Percentiles rank a stretch among this genome's conserved stretches.
Evolutionary conservation across 1,140 invertebrate species (phyloP).

Genomic region (Cryptotermes secundus): DNA sequence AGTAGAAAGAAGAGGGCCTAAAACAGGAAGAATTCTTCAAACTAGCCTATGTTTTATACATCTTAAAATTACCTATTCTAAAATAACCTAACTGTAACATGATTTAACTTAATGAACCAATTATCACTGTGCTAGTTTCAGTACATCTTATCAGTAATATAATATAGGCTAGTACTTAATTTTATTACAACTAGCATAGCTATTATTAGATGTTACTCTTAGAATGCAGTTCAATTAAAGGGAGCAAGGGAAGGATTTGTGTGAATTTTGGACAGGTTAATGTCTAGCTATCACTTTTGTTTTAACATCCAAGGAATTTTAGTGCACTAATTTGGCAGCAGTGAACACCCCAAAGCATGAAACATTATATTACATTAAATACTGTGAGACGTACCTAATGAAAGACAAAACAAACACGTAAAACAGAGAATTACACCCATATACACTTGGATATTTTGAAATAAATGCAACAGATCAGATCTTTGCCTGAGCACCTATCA

Average conservation of each 20-base stretch:
- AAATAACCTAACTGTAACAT: not conserved
- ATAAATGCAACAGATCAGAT: not conserved
- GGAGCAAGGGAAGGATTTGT: not conserved
- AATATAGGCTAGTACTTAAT: slow-evolving; percentile 9
- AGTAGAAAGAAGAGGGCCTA: not conserved
- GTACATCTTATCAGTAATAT: slow-evolving; percentile 4
- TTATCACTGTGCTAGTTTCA: slow-evolving; percentile 4
- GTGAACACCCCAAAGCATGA: slow-evolving; percentile 38
- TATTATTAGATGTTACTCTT: not conserved
- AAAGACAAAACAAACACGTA: slow-evolving; percentile 38
- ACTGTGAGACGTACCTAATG: slow-evolving; percentile 36
- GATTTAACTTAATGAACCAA: slow-evolving; percentile 2
- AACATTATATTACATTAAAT: slow-evolving; percentile 33
- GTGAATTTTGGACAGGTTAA: not conserved
- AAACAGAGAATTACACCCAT: not conserved
- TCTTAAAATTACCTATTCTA: not conserved
- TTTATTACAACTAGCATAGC: slow-evolving; percentile 17
- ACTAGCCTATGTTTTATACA: slow-evolving; percentile 1
- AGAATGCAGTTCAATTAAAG: not conserved
- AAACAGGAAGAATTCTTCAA: not conserved
- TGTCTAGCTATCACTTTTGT: slow-evolving; percentile 19
- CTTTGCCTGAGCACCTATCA: not conserved
- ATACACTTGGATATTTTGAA: not conserved
- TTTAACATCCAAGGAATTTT: not conserved
- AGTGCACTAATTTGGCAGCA: slow-evolving; percentile 38